Base-by-base conservation (phyloP, 1,140 invertebrate genomes). In the Zaprionus ghesquierei region DNA sequence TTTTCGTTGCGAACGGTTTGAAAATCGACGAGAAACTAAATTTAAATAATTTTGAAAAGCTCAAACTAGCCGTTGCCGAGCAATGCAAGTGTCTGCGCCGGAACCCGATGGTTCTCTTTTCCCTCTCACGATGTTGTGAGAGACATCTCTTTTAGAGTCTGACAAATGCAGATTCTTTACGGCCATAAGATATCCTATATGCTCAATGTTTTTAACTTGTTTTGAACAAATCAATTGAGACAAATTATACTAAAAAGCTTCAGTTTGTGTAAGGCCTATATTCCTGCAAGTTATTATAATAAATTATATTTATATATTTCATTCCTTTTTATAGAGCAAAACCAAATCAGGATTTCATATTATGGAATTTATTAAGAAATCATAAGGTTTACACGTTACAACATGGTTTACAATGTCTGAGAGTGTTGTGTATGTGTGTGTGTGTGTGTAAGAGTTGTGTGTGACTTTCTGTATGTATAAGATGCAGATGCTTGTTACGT, bases 21-120 rank as follows among this genome's bases (percentile, higher is more conserved):
- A 78, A 82, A 81, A 82, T 84, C 85, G 81, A 80, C 77, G 85
- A 75, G 80, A 75, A 89, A 91, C 89, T 91, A 89, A 91, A 75
- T 81, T 87, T 76, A 87, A 84, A 82, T 73, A 50, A 71, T 81
- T 85, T 81, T 25, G 35, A 65, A 70, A 89, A 80, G 77, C 81
- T 90, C 76, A 63, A 90, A 69, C 63, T 73, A 89, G 61, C 84
- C 77, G 31, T 60, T 10, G 46, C 22, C 33, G 13, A 27, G 8
- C 13, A 63, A 25, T 60, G 62, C 55, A 61, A 58, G 25, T 69
- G 51, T 38, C 55, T 23, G 31, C 13, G 27, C 27, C 55, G 41
- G 62, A 61, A 56, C 38, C 22, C 20, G 2, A 22, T 54, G 5
- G 18, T 58, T 69, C 20, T 18, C 53, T 33, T 27, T 29, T 54